A percentile compares a stretch with the other conserved stretches of the same genome.
Evolutionary conservation across 64 coral and sea anemone genomes (phyloP).

Genomic region (Dendronephthya gigantea): DNA sequence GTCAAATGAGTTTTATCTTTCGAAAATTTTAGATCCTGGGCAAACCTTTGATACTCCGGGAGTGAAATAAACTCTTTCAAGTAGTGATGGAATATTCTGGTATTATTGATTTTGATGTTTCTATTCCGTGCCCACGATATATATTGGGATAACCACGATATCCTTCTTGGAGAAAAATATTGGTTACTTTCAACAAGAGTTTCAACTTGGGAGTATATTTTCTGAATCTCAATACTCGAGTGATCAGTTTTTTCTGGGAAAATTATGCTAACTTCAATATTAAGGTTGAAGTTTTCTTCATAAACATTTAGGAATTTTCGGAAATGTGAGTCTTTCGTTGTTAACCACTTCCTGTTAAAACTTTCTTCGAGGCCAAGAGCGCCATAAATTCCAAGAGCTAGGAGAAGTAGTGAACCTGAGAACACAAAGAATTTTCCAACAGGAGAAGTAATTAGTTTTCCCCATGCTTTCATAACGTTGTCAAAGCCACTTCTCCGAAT

Average conservation of each 20-base stretch:
- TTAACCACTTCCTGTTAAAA: slow-evolving; percentile 27
- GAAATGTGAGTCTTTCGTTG: slow-evolving; percentile 32
- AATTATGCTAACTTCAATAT: slow-evolving; percentile 30
- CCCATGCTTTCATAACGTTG: neutral
- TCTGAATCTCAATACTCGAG: slow-evolving; percentile 10
- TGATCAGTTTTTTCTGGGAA: neutral
- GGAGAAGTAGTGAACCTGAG: slow-evolving; percentile 18
- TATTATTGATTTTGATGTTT: neutral
- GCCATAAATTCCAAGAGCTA: slow-evolving; percentile 32
- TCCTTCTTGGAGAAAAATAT: neutral
- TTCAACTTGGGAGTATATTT: slow-evolving; percentile 1
- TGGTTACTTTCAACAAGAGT: neutral
- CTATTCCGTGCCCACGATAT: neutral
- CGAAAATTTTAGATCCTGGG: neutral
- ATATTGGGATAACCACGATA: slow-evolving; percentile 21
- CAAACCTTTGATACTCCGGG: neutral
- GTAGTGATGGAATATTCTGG: neutral
- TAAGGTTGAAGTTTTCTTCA: slow-evolving; percentile 29
- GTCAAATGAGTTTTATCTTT: neutral
- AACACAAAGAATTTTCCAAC: slow-evolving; percentile 20
- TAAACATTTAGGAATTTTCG: slow-evolving; percentile 18
- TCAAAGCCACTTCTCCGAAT: neutral
- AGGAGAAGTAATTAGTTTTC: slow-evolving; percentile 17
- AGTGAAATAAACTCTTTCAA: neutral
- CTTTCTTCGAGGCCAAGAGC: slow-evolving; percentile 30